Evolutionary conservation across 2,113 vertebrate genomes (phyloP), one percentile per base, ranked within the genome.

Genomic region (Esox niger): DNA sequence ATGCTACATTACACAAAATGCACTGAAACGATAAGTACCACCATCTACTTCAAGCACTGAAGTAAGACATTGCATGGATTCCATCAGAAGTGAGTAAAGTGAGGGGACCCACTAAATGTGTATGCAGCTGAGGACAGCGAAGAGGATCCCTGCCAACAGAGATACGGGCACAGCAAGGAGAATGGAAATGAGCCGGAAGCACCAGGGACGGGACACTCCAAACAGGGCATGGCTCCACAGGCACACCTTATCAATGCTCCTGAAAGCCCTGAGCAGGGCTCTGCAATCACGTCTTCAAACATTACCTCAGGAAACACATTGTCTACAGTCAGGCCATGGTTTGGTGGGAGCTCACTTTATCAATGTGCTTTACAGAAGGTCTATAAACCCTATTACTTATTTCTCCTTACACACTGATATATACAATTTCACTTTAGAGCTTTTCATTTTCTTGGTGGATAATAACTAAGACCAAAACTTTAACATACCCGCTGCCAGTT

Each of bases 201-300:
- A 76, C 81, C 84, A 88, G 32, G 87, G 62, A 38, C 85, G 84
- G 72, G 81, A 83, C 23, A 83, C 78, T 68, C 89, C 82, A 47
- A 88, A 89, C 71, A 82, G 69, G 52, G 82, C 81, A 13, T 84
- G 82, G 68, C 88, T 87, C 84, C 81, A 83, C 23, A 89, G 31
- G 83, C 87, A 87, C 69, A 87, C 81, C 68, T 73, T 79, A 66
- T 88, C 79, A 68, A 87, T 86, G 80, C 88, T 90, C 27, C 73
- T n/a, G n/a, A n/a, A n/a, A n/a, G 71, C 66, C 86, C 84, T 0
- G 79, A 87, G 8, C 75, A 66, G 35, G 86, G 83, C 61, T 87
- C 87, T 32, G 83, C 84, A 60, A 88, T 88, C 78, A 91, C 86
- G 23, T 90, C 86, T 74, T 87, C 85, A 64, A 90, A 89, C 52